Evolutionary conservation across 2,797 vertebrate species (phyloP).

Genomic region (Chelon labrosus): DNA sequence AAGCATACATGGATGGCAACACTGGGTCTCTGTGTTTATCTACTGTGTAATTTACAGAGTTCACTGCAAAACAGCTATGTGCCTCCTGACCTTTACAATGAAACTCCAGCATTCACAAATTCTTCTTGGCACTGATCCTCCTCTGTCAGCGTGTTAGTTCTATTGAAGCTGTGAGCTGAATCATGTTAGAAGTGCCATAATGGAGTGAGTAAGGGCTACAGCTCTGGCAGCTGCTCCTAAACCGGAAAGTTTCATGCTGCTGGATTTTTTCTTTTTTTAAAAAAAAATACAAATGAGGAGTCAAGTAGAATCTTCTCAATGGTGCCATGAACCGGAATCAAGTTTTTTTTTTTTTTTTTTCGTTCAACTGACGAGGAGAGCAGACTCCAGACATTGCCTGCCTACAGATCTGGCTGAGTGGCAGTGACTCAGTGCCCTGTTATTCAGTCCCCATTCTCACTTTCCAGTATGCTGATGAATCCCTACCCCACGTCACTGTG

Average conservation of each 20-base stretch:
- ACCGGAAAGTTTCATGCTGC: conserved; percentile 68
- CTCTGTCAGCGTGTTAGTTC: conserved; percentile 60
- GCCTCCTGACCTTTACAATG: conserved; percentile 64
- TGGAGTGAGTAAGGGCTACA: conserved; percentile 48
- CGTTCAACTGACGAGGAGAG: conserved; percentile 34
- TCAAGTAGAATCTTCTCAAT: conserved; percentile 61
- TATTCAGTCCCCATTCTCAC: conserved; percentile 76
- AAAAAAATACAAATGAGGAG: conserved; percentile 49
- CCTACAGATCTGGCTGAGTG: conserved; percentile 67
- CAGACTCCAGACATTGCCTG: conserved; percentile 65
- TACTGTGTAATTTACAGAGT: conserved; percentile 20
- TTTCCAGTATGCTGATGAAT: conserved; percentile 80
- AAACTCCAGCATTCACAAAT: conserved; percentile 60
- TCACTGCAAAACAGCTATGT: conserved; percentile 20
- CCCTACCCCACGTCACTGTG: conserved; percentile 67
- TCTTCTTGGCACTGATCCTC: conserved; percentile 53
- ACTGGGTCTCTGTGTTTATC: conserved; percentile 18
- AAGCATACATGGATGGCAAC: neutral
- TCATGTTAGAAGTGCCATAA: conserved; percentile 57
- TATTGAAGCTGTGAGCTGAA: conserved; percentile 64
- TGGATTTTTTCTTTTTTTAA: conserved; percentile 33
- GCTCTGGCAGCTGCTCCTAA: conserved; percentile 59
- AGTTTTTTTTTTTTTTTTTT: conserved; percentile 22
- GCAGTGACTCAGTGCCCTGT: conserved; percentile 77
- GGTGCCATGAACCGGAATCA: conserved; percentile 66